These are phyloP conservation scores for Lordiphosa stackelbergi DNA, from an alignment of 1,140 invertebrate species.

Conservation along the genomic window DNA sequence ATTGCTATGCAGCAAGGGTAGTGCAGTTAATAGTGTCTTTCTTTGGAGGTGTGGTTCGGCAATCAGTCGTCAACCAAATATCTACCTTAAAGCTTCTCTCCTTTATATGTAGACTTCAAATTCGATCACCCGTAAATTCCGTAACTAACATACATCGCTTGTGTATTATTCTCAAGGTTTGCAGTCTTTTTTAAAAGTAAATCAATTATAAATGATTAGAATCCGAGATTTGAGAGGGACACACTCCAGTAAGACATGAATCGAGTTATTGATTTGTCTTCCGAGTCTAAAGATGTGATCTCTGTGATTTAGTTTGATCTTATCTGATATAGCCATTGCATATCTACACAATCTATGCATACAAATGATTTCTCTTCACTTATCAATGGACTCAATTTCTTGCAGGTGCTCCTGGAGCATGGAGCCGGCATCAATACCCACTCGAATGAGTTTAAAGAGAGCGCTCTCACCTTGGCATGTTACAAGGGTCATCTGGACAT, in stretches of 20 bases:
- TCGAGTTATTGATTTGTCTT: slow-evolving; percentile 67
- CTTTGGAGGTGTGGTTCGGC: no score
- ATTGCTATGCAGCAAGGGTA: no score
- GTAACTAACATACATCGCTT: no score
- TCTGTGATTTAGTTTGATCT: slow-evolving; percentile 75
- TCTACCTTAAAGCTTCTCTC: no score
- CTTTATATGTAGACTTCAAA: no score
- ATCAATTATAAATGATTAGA: slow-evolving; percentile 63
- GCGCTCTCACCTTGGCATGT: slow-evolving; percentile 95
- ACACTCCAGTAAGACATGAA: slow-evolving; percentile 19
- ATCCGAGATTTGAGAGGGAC: slow-evolving; percentile 73
- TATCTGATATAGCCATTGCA: slow-evolving; percentile 56
- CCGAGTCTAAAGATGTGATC: slow-evolving; percentile 9
- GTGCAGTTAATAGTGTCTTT: no score
- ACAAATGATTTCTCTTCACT: background rate
- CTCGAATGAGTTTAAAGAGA: slow-evolving; percentile 99
- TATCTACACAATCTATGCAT: background rate
- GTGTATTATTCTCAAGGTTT: no score
- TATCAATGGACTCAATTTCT: background rate
- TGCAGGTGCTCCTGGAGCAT: slow-evolving; percentile 85
- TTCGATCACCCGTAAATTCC: no score
- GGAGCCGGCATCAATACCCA: slow-evolving; percentile 98
- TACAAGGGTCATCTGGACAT: slow-evolving; percentile 99
- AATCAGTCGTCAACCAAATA: no score
- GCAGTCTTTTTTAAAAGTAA: no score